Percentiles rank a stretch among this genome's conserved stretches.
These are phyloP conservation scores for Mus spicilegus DNA, from an alignment of 2,113 vertebrate species.

Conservation along the genomic window DNA sequence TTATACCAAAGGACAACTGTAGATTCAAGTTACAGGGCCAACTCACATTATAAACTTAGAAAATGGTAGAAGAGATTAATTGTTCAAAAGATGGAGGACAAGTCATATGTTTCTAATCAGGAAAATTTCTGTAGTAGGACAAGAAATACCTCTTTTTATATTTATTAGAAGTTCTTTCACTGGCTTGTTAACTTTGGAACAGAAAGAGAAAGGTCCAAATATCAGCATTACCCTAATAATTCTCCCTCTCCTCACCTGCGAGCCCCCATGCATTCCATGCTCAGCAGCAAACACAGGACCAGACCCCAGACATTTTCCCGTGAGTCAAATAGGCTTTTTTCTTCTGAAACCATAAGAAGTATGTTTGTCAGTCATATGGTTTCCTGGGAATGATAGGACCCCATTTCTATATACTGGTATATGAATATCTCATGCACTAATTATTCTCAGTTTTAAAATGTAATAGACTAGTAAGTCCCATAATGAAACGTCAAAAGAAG, in stretches of 20 bases:
- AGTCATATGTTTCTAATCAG: conserved; percentile 57
- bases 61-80: not conserved
- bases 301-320: conserved; percentile 23
- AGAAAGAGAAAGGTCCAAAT: conserved; percentile 10
- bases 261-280: not conserved
- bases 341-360: conserved; percentile 57
- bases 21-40: conserved; percentile 67
- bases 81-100: conserved; percentile 57
- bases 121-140: conserved; percentile 47
- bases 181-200: conserved; percentile 59
- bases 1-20: conserved; percentile 62
- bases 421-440: conserved; percentile 19
- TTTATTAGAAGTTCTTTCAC: conserved; percentile 43
- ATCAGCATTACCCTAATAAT: conserved; percentile 24
- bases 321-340: conserved; percentile 37
- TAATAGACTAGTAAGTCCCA: conserved; percentile 64
- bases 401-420: conserved; percentile 48
- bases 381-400: conserved; percentile 39
- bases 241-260: not conserved
- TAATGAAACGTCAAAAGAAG: conserved; percentile 59
- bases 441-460: conserved; percentile 60
- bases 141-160: conserved; percentile 37
- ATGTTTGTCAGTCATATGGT: conserved; percentile 50
- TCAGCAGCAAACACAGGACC: conserved; percentile 32
- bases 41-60: conserved; percentile 56